Percentiles rank a stretch among this genome's conserved stretches.
These are phyloP conservation scores for Pyxicephalus adspersus DNA, from an alignment of 2,113 vertebrate genomes.

Conservation along the genomic window DNA sequence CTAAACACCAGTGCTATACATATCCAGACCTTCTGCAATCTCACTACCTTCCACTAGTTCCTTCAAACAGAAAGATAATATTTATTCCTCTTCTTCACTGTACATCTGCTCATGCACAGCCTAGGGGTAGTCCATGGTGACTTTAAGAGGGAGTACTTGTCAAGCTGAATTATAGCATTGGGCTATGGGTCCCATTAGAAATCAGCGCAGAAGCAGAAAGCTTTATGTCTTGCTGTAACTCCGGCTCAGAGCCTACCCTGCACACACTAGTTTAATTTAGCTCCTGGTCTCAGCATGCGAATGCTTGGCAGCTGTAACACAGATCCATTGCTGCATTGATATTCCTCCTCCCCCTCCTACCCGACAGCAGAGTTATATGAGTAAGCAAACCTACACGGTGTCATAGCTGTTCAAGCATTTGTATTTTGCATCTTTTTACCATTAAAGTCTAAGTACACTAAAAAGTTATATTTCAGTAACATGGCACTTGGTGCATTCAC, in stretches of 20 bases:
- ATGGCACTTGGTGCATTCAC: too few relatives aligned
- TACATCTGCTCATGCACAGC: not conserved
- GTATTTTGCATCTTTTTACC: too few relatives aligned
- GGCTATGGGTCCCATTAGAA: conserved; percentile 31
- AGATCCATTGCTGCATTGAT: conserved; percentile 38
- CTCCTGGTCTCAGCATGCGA: conserved; percentile 57
- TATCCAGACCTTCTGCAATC: conserved; percentile 20
- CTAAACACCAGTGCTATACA: conserved; percentile 31
- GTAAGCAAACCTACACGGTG: not conserved
- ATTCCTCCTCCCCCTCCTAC: conserved; percentile 33
- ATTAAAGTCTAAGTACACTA: too few relatives aligned
- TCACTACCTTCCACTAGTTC: not conserved
- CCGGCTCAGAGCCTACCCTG: conserved; percentile 48
- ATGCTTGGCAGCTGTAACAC: conserved; percentile 60
- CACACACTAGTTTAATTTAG: conserved; percentile 59
- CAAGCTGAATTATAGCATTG: conserved; percentile 36
- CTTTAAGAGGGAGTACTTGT: conserved; percentile 35
- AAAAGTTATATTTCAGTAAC: too few relatives aligned
- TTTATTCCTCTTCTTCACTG: conserved; percentile 8
- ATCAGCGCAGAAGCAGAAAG: conserved; percentile 2
- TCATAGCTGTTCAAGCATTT: too few relatives aligned
- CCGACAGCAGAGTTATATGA: conserved; percentile 35
- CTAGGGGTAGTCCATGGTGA: rapidly evolving
- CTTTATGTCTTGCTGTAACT: conserved; percentile 49
- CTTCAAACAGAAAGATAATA: not conserved